Base-by-base conservation (phyloP, 2,888 invertebrate genomes). In the Drepana falcataria region DNA sequence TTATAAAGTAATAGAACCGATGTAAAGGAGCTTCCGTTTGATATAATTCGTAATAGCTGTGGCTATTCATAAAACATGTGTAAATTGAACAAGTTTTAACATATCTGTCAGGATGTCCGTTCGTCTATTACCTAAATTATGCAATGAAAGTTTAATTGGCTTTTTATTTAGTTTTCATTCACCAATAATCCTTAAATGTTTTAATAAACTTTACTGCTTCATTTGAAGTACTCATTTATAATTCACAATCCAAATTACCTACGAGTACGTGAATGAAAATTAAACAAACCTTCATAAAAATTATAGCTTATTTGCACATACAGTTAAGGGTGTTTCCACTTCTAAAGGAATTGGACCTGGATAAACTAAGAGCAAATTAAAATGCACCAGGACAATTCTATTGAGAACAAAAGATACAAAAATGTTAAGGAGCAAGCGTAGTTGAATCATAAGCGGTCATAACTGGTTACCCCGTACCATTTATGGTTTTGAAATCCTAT, bases 401-500 rank as follows among this genome's bases (percentile, higher is more conserved):
- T 81, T 68, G 73, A 68, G 83, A 81, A 87, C 85, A 89, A 87
- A 85, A 86, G 81, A 69, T 78, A 82, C 83, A 87, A 87, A 88
- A 88, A 89, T 87, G 78, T 79, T 72, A 82, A 81, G 77, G 74
- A 70, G 75, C 72, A 68, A 75, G 75, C 75, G 81, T 79, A 80
- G 72, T 68, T 75, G 81, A 79, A 79, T 85, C 86, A 86, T 85
- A 85, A 83, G 80, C 77, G 80, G 73, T 87, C 85, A 87, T 90
- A 90, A 89, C 89, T 86, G 87, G 90, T 89, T 85, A 77, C 74
- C 65, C 66, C 69, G 73, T 71, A 67, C 87, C 89, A 79, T 89
- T 83, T 87, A 89, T 79, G 87, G 90, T 71, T 61, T 75, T 81
- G 87, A 84, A 81, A 86, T 88, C 88, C 90, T 90, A 90, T 90